These are phyloP conservation scores for Aleadryas rufinucha DNA, from an alignment of 2,113 vertebrate genomes.

Conservation along the genomic window DNA sequence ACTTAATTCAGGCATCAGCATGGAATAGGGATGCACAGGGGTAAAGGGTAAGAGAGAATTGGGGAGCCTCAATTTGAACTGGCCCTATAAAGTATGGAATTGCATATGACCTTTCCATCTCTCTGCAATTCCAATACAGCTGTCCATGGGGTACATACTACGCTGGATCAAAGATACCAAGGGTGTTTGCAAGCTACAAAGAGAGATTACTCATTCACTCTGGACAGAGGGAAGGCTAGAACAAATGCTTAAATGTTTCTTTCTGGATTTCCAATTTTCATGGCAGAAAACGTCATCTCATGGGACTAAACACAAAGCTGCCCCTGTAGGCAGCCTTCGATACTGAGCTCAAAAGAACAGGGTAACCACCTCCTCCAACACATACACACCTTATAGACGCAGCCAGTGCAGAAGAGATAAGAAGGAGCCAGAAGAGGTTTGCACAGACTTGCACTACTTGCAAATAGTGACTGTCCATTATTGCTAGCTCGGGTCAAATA, in stretches of 20 bases:
- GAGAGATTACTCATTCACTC: background rate
- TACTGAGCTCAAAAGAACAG: background rate
- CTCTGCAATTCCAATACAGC: background rate
- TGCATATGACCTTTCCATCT: background rate
- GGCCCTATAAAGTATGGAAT: background rate
- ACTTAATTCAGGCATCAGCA: background rate
- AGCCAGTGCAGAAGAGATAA: constrained; percentile 8
- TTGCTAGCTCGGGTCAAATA: background rate
- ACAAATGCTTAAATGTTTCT: background rate
- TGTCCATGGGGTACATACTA: background rate
- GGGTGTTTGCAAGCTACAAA: background rate
- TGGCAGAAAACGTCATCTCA: background rate
- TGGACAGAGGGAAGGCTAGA: background rate
- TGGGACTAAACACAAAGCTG: background rate
- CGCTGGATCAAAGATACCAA: background rate
- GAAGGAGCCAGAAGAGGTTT: constrained; percentile 25
- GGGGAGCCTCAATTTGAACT: background rate
- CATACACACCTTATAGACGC: background rate
- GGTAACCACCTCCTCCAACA: background rate
- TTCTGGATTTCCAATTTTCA: background rate
- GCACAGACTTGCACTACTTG: background rate
- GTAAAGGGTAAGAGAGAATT: background rate
- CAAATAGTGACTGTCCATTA: background rate
- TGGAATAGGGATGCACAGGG: background rate
- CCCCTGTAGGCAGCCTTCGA: background rate